Evolutionary conservation across 2,888 invertebrate species (phyloP), one percentile per base, ranked within the genome.

Genomic region (Gasteruption jaculator): DNA sequence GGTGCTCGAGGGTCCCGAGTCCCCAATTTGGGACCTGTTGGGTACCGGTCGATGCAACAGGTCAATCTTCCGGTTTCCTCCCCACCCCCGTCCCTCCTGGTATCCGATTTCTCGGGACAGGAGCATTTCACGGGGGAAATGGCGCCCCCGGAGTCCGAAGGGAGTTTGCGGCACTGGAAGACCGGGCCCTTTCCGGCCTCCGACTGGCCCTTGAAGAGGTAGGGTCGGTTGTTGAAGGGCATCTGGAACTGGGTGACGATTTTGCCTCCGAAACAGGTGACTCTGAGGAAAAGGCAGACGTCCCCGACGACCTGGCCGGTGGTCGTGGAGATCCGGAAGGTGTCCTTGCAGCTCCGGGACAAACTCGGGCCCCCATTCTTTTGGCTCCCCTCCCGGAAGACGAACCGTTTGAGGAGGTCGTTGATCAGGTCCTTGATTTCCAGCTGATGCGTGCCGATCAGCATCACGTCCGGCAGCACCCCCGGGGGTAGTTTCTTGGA

Each of bases 181-280:
- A 65, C 52, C 0, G 67, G 61, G 37, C 61, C 57, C 10, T 62
- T 49, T 0, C 57, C 50, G 3, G 36, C 33, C 2, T 58, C 49
- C 20, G 5, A 27, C 12, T n/a, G 5, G n/a, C 59, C 59, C 41
- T 68, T 68, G 45, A 69, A 69, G 2, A 68, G 48, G 37, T 61
- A 70, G 0, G 63, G 60, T 37, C 61, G 61, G 20, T 50, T 50
- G 30, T 67, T 59, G 35, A 56, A 57, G 0, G 68, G 65, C 5
- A 75, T 74, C 56, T 82, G 81, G 59, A 83, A 83, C 56, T 78
- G 79, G 1, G 83, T 84, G 8, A 82, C 75, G 18, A 83, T 81
- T 52, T 69, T 71, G 54, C 78, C 78, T 2, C 83, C 83, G 53
- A 83, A 82, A 54, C 81, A 81, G 5, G 82, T 81, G 61, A 81